phyloP scores from a whole-genome alignment of 1,140 invertebrate genomes.

The Pseudomyrmex concolor region DNA sequence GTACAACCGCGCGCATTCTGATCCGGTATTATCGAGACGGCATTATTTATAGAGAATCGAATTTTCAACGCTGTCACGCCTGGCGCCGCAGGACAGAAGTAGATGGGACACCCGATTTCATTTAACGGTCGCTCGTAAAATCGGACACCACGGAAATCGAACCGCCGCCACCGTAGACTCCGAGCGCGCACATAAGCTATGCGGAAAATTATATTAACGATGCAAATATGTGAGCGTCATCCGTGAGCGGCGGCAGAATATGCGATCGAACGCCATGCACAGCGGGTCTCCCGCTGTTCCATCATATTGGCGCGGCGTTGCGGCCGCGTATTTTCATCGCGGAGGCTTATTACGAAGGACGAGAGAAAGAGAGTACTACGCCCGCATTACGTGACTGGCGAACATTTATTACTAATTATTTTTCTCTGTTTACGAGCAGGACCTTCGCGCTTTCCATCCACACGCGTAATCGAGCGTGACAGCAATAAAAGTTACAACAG shows the following conservation, averaged over 20 bases:
- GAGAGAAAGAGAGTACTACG: not conserved
- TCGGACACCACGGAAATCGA: constrained; percentile 36
- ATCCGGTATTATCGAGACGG: constrained; percentile 52
- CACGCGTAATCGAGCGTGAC: constrained; percentile 57
- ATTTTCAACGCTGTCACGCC: constrained; percentile 46
- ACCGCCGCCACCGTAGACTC: not conserved
- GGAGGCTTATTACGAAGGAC: constrained; percentile 10
- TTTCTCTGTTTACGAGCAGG: constrained; percentile 54
- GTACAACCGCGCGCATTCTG: constrained; percentile 34
- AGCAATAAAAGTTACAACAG: constrained; percentile 58
- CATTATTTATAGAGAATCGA: constrained; percentile 56
- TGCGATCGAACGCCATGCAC: constrained; percentile 19
- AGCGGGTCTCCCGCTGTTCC: constrained; percentile 12
- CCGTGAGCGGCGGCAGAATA: not conserved
- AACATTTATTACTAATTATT: constrained; percentile 69
- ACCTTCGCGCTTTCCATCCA: constrained; percentile 25
- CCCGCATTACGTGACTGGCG: constrained; percentile 28
- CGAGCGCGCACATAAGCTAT: not conserved
- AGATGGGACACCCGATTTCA: constrained; percentile 30
- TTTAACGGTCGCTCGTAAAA: constrained; percentile 64
- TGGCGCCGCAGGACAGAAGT: not conserved
- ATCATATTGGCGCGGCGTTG: constrained; percentile 16
- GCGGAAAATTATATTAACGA: constrained; percentile 31
- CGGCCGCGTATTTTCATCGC: constrained; percentile 39
- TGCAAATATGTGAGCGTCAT: constrained; percentile 2